phyloP scores from a whole-genome alignment of 1,140 invertebrate species.

The Scaptomyza montana region DNA sequence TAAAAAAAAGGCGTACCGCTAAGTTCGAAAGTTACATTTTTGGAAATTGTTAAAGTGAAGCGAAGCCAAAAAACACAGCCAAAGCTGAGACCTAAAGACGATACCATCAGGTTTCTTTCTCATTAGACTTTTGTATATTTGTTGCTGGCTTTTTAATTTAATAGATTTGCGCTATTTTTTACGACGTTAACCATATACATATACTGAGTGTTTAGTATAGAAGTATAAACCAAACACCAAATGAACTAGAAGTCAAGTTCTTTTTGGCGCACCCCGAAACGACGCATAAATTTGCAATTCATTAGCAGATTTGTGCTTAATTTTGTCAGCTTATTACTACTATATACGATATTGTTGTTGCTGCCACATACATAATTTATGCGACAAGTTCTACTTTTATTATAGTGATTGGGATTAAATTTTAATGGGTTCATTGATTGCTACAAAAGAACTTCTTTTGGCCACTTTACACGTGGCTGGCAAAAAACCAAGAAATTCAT shows the following conservation, averaged over 20 bases:
- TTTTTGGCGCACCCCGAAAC: slow-evolving; percentile 73
- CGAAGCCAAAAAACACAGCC: slow-evolving; percentile 6
- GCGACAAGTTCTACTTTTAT: slow-evolving; percentile 79
- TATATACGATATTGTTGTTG: slow-evolving; percentile 27
- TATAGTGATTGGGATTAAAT: slow-evolving; percentile 78
- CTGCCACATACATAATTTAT: slow-evolving; percentile 75
- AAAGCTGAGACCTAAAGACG: slow-evolving; percentile 10
- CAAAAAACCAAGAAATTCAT: slow-evolving; percentile 53
- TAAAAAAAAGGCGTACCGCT: slow-evolving; percentile 82
- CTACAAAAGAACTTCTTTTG: slow-evolving; percentile 21
- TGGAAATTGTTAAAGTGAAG: slow-evolving; percentile 66
- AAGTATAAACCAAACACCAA: slow-evolving; percentile 37
- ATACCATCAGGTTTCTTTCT: slow-evolving; percentile 75
- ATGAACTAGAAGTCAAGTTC: slow-evolving; percentile 82
- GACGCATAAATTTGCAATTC: slow-evolving; percentile 79
- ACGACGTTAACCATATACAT: slow-evolving; percentile 48
- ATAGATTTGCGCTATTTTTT: slow-evolving; percentile 68
- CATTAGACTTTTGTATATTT: slow-evolving; percentile 70
- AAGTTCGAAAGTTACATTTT: slow-evolving; percentile 82
- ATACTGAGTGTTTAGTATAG: slow-evolving; percentile 13
- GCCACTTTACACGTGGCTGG: slow-evolving; percentile 70
- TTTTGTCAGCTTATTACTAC: slow-evolving; percentile 62
- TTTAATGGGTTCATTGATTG: slow-evolving; percentile 82
- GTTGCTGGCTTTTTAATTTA: slow-evolving; percentile 63
- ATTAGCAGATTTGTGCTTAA: slow-evolving; percentile 73